Base-by-base conservation (phyloP, 2,113 vertebrate species). In the Cinclus mexicanus region DNA sequence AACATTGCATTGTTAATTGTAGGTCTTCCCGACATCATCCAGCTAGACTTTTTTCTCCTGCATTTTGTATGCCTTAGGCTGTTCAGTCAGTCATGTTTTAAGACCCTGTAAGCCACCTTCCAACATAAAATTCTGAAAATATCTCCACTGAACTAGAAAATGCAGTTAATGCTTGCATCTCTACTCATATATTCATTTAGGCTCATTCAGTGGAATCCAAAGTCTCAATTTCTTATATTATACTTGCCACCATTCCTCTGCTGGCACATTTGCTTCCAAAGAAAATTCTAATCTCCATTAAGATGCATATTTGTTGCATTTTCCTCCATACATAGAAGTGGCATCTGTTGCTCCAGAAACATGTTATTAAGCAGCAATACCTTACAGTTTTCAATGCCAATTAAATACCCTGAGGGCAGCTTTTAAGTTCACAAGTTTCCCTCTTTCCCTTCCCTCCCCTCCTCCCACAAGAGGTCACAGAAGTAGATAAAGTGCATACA, bases 81-180 rank as follows among this genome's bases (percentile, higher is more conserved):
- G 86, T n/a, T 90, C 83, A 74, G 88, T 59, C 71, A 88, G 67
- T 83, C 2, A 2, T 86, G 68, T 41, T 86, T 14, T 24, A 79
- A 77, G 42, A 67, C 22, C 9, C 2, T 39, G 17, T 60, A 67
- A 85, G 85, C 39, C 53, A 93, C 83, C 75, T 93, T 85, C 60
- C 60, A 80, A 57, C 24, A 68, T 35, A 65, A 85, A 86, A 89
- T 75, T 84, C 76, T 55, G 47, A 86, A 83, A 93, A 29, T 18
- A 80, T 41, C 78, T 85, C 79, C 49, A 90, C 7, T 91, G 90
- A 86, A 70, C 59, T 55, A 83, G 88, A 96, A 96, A 94, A 94
- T 21, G 31, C 11, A 91, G 71, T 25, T 41, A 52, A 85, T 83
- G 87, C 74, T 50, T 69, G 41, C 70, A 87, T 85, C 39, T 80